phyloP scores from a whole-genome alignment of 2,888 invertebrate species.

The Syrista parreyssii region DNA sequence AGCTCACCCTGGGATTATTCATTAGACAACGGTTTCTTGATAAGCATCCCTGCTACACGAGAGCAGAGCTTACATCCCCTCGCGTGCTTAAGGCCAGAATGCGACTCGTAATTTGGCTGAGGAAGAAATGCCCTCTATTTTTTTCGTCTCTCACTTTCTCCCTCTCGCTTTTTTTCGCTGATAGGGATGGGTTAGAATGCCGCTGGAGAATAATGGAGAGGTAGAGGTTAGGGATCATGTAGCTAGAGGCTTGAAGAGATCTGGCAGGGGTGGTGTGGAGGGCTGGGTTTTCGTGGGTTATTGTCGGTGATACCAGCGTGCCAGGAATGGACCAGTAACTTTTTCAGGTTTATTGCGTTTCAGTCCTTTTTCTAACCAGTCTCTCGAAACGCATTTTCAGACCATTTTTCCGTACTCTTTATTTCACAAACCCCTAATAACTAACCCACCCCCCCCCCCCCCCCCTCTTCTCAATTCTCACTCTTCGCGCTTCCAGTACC shows the following conservation, averaged over 20 bases:
- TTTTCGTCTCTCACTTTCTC: not conserved
- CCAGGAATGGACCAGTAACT: slow-evolving; percentile 7
- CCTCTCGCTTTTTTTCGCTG: not conserved
- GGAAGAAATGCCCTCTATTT: slow-evolving; percentile 17
- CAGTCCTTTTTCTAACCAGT: not conserved
- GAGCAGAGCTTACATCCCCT: not conserved
- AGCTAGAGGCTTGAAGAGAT: not conserved
- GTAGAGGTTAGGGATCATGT: not conserved
- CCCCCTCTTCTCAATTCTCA: not conserved
- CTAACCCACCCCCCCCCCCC: not conserved
- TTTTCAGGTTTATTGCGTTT: slow-evolving; percentile 9
- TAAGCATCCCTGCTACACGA: slow-evolving; percentile 9
- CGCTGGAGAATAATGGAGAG: not conserved
- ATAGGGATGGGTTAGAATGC: not conserved
- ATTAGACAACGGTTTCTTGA: slow-evolving; percentile 16
- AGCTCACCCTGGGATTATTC: slow-evolving; percentile 19
- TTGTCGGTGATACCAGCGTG: slow-evolving; percentile 20
- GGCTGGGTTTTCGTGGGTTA: slow-evolving; percentile 9
- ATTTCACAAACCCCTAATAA: not conserved
- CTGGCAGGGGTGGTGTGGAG: not conserved
- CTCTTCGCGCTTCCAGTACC: not conserved
- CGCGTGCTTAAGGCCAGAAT: slow-evolving; percentile 6
- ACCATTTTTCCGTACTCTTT: not conserved
- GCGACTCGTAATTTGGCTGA: slow-evolving; percentile 18
- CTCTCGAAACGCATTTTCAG: not conserved